Evolutionary conservation across 1,140 invertebrate genomes (phyloP).

Genomic region (Nilaparvata lugens): DNA sequence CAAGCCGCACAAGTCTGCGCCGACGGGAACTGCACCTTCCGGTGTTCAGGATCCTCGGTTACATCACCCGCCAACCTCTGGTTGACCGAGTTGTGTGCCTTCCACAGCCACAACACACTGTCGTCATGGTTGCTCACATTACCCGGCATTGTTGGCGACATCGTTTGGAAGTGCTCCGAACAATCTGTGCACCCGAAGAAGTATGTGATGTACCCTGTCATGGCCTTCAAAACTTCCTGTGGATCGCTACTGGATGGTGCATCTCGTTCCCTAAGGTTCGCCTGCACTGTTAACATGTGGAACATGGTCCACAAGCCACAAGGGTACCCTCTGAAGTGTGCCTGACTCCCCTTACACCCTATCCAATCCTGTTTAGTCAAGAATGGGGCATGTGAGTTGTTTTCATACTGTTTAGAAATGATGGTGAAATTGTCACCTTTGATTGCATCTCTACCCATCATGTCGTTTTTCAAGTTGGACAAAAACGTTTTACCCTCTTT

Average conservation of each 20-base stretch:
- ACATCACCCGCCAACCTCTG: conserved; percentile 69
- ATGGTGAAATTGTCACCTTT: conserved; percentile 47
- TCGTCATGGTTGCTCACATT: conserved; percentile 60
- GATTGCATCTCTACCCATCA: conserved; percentile 38
- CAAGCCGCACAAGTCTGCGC: conserved; percentile 59
- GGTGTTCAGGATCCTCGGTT: conserved; percentile 84
- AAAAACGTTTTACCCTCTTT: conserved; percentile 54
- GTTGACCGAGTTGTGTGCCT: conserved; percentile 90
- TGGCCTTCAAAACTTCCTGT: conserved; percentile 61
- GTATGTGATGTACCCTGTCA: conserved; percentile 80
- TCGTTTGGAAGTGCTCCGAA: conserved; percentile 71
- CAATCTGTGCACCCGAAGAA: conserved; percentile 95
- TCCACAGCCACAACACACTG: conserved; percentile 88
- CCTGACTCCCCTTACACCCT: conserved; percentile 69
- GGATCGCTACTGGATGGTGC: conserved; percentile 31
- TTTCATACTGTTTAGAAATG: conserved; percentile 43
- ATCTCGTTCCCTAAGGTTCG: conserved; percentile 40
- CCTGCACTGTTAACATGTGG: conserved; percentile 83
- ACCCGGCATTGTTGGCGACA: conserved; percentile 60
- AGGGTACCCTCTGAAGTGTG: conserved; percentile 75
- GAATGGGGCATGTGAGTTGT: conserved; percentile 38
- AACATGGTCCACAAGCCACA: conserved; percentile 94
- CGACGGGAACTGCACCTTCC: conserved; percentile 86
- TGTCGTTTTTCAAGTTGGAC: conserved; percentile 37
- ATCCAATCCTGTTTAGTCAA: conserved; percentile 59